Evolutionary conservation across 2,113 vertebrate species (phyloP).

Genomic region (Scomber scombrus): DNA sequence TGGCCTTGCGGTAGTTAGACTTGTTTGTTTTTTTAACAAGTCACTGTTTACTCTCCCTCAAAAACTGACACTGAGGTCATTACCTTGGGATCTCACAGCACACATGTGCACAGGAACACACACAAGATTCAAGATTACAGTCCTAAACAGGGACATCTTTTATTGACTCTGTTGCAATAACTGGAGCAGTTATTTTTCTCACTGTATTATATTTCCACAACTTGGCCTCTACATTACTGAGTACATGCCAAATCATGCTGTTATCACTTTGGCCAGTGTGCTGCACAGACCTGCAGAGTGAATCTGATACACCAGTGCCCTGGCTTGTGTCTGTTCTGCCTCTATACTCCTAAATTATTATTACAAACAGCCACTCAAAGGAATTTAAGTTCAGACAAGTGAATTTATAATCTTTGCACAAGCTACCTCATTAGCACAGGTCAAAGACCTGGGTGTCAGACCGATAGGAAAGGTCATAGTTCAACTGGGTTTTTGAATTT

Average conservation of each 20-base stretch:
- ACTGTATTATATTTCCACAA: not conserved
- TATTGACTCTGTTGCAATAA: no score
- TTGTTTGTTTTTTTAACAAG: slow-evolving; percentile 34
- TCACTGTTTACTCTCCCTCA: slow-evolving; percentile 38
- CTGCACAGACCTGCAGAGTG: not conserved
- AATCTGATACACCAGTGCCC: not conserved
- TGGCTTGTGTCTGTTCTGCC: not conserved
- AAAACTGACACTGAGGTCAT: slow-evolving; percentile 55
- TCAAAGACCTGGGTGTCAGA: slow-evolving; percentile 59
- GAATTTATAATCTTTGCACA: not conserved
- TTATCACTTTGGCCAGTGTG: not conserved
- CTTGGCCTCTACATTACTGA: not conserved
- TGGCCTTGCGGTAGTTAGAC: slow-evolving; percentile 20
- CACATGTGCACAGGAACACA: not conserved
- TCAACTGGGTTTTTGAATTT: slow-evolving; percentile 3
- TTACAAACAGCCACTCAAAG: not conserved
- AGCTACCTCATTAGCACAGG: not conserved
- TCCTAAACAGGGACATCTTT: no score
- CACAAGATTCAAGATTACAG: not conserved
- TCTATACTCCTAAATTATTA: not conserved
- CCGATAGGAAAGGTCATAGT: slow-evolving; percentile 44
- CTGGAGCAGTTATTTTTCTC: not conserved
- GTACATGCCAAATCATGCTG: not conserved
- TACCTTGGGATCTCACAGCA: slow-evolving; percentile 15
- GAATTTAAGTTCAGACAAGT: not conserved